phyloP scores from a whole-genome alignment of 2,888 invertebrate species.

The Drosophila percnosoma region DNA sequence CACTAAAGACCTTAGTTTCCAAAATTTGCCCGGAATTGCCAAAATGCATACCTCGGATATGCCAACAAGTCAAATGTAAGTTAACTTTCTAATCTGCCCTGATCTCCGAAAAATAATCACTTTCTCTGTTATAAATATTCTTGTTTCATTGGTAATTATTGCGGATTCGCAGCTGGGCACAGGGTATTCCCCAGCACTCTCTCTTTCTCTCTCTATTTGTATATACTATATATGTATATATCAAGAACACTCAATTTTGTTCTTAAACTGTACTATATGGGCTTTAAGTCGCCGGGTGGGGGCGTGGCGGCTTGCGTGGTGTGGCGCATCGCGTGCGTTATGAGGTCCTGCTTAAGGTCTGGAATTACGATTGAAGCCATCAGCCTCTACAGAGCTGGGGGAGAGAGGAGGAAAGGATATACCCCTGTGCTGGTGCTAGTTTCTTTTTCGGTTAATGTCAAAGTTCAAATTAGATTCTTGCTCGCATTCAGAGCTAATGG shows the following conservation, averaged over 20 bases:
- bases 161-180: neutral
- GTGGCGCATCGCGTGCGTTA: slow-evolving; percentile 49
- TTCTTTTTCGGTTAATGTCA: slow-evolving; percentile 58
- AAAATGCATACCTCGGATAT: neutral
- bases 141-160: neutral
- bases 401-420: neutral
- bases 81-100: neutral
- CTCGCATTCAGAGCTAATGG: neutral
- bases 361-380: slow-evolving; percentile 21
- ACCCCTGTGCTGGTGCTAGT: neutral
- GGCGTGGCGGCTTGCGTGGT: neutral
- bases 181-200: neutral
- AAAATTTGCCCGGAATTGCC: neutral
- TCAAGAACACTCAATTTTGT: neutral
- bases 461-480: slow-evolving; percentile 57
- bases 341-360: slow-evolving; percentile 12
- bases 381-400: neutral
- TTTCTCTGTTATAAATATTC: neutral
- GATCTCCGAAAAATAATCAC: neutral
- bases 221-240: neutral
- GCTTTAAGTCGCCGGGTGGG: neutral
- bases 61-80: neutral
- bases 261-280: neutral
- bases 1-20: neutral
- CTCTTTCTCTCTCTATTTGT: too few species aligned